A percentile compares a stretch with the other conserved stretches of the same genome.
Evolutionary conservation across 2,888 invertebrate species (phyloP).

Genomic region (Syritta pipiens): DNA sequence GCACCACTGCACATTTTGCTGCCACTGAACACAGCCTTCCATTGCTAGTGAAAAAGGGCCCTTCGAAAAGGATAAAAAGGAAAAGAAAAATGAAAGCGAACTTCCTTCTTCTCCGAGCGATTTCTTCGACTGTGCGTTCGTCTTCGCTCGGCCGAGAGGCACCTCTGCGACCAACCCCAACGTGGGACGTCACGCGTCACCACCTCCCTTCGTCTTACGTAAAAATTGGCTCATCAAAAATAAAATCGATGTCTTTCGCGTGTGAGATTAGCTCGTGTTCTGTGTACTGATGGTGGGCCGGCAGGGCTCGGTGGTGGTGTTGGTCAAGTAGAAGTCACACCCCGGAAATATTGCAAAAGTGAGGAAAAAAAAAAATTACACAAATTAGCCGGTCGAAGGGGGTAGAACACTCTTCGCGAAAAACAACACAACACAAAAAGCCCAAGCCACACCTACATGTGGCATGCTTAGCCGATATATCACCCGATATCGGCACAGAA

Average conservation of each 20-base stretch:
- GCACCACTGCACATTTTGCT: constrained; percentile 36
- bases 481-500: constrained; percentile 2
- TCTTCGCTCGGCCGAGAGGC: neutral
- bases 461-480: neutral
- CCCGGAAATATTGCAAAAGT: constrained; percentile 57
- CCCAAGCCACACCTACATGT: constrained; percentile 1
- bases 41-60: constrained; percentile 30
- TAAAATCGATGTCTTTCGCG: constrained; percentile 65
- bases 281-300: neutral
- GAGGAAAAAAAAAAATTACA: constrained; percentile 20
- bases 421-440: neutral
- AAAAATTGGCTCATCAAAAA: constrained; percentile 60
- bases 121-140: constrained; percentile 50
- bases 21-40: constrained; percentile 11
- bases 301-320: constrained; percentile 1
- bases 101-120: constrained; percentile 4
- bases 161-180: constrained; percentile 40
- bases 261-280: constrained; percentile 45
- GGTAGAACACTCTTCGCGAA: constrained; percentile 2
- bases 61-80: constrained; percentile 4
- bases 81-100: neutral
- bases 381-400: constrained; percentile 31
- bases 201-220: constrained; percentile 26
- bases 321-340: constrained; percentile 31
- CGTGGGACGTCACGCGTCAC: neutral